Conservation (phyloP, 2,888 invertebrate genomes). For the Tubulanus polymorphus region DNA sequence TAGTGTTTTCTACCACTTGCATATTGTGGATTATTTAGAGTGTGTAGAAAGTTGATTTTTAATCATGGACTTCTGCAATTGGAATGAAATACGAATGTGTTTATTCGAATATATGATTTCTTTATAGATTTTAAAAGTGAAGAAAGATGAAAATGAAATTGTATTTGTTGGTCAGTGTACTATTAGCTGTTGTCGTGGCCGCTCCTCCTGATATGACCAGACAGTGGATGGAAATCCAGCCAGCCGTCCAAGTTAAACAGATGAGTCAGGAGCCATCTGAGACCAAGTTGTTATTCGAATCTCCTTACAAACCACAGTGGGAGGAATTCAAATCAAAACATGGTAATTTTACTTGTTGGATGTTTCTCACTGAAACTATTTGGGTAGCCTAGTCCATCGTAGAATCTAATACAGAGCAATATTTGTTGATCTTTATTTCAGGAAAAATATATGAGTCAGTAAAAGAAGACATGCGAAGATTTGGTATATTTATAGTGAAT, state of each 20-base stretch:
- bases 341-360: not conserved
- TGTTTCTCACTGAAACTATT: not conserved
- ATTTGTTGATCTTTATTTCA: conserved; percentile 1
- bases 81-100: no score
- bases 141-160: not conserved
- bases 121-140: not conserved
- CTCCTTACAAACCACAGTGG: not conserved
- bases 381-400: no score
- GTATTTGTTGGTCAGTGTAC: not conserved
- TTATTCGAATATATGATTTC: no score
- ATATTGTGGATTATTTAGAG: no score
- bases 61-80: no score
- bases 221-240: no score
- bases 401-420: no score
- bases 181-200: no score
- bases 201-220: no score
- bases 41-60: no score
- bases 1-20: no score
- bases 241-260: not conserved
- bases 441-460: conserved; percentile 9
- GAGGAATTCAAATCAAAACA: not conserved
- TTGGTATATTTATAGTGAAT: conserved; percentile 10
- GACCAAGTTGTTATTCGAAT: not conserved
- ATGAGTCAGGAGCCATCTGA: not conserved
- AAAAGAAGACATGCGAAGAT: conserved; percentile 9